Evolutionary conservation across 2,113 vertebrate species (phyloP).

Genomic region (Cromileptes altivelis): DNA sequence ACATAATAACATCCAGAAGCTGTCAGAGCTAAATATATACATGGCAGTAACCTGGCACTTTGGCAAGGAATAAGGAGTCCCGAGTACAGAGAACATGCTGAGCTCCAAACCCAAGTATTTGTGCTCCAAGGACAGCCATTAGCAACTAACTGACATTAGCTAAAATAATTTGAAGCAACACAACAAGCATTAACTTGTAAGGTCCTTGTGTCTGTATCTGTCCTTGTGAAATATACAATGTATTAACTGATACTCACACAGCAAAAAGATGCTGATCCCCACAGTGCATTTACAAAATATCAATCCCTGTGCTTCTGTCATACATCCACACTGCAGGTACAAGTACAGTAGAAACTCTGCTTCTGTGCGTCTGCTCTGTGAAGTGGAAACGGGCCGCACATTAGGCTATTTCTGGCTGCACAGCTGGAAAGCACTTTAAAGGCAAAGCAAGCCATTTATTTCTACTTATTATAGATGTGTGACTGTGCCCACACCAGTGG

Average conservation of each 20-base stretch:
- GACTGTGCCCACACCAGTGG: conserved; percentile 6
- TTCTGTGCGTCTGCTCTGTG: conserved; percentile 6
- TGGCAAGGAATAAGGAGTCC: background rate
- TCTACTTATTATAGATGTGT: conserved; percentile 31
- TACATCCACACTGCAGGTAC: conserved; percentile 13
- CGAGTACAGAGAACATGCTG: background rate
- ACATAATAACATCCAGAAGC: background rate
- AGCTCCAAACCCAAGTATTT: background rate
- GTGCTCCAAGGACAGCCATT: conserved; percentile 26
- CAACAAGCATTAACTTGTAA: conserved; percentile 1
- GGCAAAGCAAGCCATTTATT: conserved; percentile 52
- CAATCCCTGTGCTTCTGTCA: background rate
- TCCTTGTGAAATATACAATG: conserved; percentile 9
- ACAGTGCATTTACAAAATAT: background rate
- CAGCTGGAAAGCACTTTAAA: conserved; percentile 56
- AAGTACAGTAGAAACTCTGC: background rate
- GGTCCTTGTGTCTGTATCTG: conserved; percentile 3
- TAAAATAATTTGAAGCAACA: background rate
- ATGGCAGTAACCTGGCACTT: background rate
- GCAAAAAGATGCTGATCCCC: conserved; percentile 5
- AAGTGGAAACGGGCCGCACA: conserved; percentile 16
- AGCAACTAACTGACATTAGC: conserved; percentile 21
- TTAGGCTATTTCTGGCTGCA: conserved; percentile 43
- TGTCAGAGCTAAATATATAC: background rate
- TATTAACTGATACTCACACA: background rate